Evolutionary conservation across 2,797 vertebrate species (phyloP).

Genomic region (Caiman crocodilus): DNA sequence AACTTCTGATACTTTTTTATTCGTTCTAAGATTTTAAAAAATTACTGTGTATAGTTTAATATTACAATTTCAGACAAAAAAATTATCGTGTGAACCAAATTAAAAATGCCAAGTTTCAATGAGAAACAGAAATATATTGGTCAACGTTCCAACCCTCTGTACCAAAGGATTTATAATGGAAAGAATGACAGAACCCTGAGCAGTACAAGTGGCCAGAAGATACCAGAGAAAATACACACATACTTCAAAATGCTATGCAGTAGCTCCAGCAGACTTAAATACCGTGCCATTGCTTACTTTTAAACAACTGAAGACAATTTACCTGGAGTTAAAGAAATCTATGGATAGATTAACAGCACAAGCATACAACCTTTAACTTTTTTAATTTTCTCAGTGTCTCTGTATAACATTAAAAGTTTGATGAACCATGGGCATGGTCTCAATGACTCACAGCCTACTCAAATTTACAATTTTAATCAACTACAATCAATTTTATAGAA

Average conservation of each 20-base stretch:
- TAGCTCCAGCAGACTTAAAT: not conserved
- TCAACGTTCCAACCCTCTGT: not conserved
- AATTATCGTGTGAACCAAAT: not conserved
- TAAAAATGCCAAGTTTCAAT: not conserved
- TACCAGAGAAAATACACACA: not conserved
- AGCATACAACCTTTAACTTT: not conserved
- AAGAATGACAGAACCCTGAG: not conserved
- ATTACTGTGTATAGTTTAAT: not conserved
- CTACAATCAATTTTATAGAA: not conserved
- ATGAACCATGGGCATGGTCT: not conserved
- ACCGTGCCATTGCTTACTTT: not conserved
- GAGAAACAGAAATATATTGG: not conserved
- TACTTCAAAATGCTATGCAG: not conserved
- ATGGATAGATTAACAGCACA: constrained; percentile 30
- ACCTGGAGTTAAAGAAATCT: not conserved
- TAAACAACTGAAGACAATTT: not conserved
- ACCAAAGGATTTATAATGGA: not conserved
- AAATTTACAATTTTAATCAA: constrained; percentile 37
- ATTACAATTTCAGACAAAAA: not conserved
- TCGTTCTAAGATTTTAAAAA: not conserved
- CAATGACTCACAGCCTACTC: not conserved
- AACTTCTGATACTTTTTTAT: not conserved
- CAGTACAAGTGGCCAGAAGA: not conserved
- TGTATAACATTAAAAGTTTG: no score
- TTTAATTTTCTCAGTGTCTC: not conserved